A percentile compares a stretch with the other conserved stretches of the same genome.
phyloP scores from a whole-genome alignment of 2,888 invertebrate species.

The Sphaeridia pumilis region DNA sequence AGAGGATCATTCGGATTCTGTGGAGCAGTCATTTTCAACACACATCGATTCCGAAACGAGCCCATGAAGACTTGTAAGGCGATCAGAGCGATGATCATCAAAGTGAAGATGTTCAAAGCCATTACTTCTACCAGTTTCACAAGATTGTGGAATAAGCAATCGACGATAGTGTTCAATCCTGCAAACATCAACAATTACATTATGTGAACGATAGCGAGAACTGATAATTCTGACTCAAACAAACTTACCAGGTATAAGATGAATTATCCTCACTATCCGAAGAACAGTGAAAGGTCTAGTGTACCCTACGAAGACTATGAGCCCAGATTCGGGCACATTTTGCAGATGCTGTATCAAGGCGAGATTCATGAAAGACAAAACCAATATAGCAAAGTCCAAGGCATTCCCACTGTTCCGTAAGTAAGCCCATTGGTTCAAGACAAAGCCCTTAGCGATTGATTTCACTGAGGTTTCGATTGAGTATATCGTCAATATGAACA shows the following conservation, averaged over 20 bases:
- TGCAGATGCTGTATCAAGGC: too few species aligned
- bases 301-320: background rate
- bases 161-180: slow-evolving; percentile 92
- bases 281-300: slow-evolving; percentile 76
- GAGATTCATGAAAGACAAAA: slow-evolving; percentile 87
- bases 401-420: slow-evolving; percentile 93
- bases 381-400: slow-evolving; percentile 68
- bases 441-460: slow-evolving; percentile 87
- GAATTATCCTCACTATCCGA: slow-evolving; percentile 87
- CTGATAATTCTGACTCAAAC: background rate
- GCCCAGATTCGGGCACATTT: slow-evolving; percentile 57
- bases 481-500: slow-evolving; percentile 44
- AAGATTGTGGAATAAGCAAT: slow-evolving; percentile 85
- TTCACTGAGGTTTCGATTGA: slow-evolving; percentile 91
- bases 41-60: slow-evolving; percentile 85
- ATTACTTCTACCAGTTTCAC: slow-evolving; percentile 92
- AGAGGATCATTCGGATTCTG: too few species aligned
- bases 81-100: slow-evolving; percentile 93
- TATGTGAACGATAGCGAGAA: background rate
- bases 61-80: slow-evolving; percentile 94
- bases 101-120: slow-evolving; percentile 87
- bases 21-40: slow-evolving; percentile 39
- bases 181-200: slow-evolving; percentile 35
- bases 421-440: slow-evolving; percentile 88
- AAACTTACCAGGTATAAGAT: slow-evolving; percentile 79